Evolutionary conservation across 1,140 invertebrate genomes (phyloP), one percentile per base, ranked within the genome.

Genomic region (Tetragnatha versicolor): DNA sequence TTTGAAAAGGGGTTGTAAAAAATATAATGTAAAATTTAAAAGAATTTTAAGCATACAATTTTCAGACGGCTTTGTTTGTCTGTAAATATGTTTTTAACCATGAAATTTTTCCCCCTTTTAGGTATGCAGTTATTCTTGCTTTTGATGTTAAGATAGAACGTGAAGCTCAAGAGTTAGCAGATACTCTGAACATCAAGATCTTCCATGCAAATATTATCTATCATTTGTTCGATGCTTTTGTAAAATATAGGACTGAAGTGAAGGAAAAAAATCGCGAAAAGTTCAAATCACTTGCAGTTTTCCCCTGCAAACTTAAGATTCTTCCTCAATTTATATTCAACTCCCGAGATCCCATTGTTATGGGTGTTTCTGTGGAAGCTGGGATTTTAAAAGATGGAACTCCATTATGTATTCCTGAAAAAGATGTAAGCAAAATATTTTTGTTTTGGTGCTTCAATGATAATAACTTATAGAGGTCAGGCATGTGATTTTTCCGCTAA

Each of bases 141-240:
- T 99, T 99, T 86, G 98, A 99, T 88, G 98, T 99, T 1, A 98
- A 98, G 88, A 92, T 99, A 33, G 98, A 99, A 85, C 89, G 92
- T 72, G 98, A 99, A 84, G 98, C 97, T 0, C 97, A 99, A 88
- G 96, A 98, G 85, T 86, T 99, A 85, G 98, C 98, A 0, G 97
- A 99, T 84, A 90, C 91, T 60, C 85, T 97, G 51, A 95, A 94
- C 66, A 96, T 99, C 49, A 96, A 93, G 87, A 97, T 99, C 83
- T 99, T 99, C 90, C 93, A 97, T 76, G 98, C 98, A 2, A 97
- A 99, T 86, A 99, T 99, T 85, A 99, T 99, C 84, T 99, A 99
- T 88, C 98, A 99, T 89, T 88, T 99, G 78, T 98, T 99, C 87
- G 98, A 99, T 87, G 93, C 94, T 85, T 99, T 99, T 88, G 97